Evolutionary conservation across 37 sponge, comb jelly and placozoan species (phyloP).

Genomic region (Chondrosia reniformis): DNA sequence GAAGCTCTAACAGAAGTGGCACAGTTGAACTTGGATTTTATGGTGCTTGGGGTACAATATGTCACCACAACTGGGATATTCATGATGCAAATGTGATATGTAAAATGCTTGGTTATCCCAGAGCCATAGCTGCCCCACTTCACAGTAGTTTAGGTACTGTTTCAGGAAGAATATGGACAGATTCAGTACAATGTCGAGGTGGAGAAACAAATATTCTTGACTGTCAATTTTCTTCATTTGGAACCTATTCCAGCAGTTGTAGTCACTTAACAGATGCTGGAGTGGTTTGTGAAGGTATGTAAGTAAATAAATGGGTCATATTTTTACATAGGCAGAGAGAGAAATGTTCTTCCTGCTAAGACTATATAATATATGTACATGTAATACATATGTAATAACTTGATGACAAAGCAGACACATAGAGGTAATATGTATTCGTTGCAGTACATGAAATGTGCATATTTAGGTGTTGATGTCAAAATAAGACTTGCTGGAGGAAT

Average conservation of each 20-base stretch:
- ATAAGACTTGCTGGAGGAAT: conserved; percentile 23
- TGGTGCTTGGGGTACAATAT: conserved; percentile 13
- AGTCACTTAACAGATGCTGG: neutral
- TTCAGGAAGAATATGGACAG: neutral
- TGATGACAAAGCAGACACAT: no score
- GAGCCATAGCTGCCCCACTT: neutral
- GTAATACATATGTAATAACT: no score
- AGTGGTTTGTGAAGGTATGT: neutral
- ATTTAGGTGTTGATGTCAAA: no score
- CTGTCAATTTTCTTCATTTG: neutral
- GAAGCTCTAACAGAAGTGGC: neutral
- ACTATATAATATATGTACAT: no score
- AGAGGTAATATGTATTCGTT: no score
- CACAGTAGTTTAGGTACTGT: neutral
- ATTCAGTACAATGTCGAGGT: conserved; percentile 4
- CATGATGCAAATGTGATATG: conserved; percentile 29
- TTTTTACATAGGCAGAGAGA: no score
- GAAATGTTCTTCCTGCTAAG: no score
- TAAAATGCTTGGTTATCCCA: conserved; percentile 6
- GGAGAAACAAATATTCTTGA: conserved; percentile 5
- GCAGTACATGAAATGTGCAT: no score
- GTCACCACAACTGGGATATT: conserved; percentile 16
- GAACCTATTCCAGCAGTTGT: neutral
- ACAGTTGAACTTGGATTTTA: neutral
- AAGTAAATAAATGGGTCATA: no score